Base-by-base conservation (phyloP, 2,113 vertebrate genomes). In the Ptyas mucosa region DNA sequence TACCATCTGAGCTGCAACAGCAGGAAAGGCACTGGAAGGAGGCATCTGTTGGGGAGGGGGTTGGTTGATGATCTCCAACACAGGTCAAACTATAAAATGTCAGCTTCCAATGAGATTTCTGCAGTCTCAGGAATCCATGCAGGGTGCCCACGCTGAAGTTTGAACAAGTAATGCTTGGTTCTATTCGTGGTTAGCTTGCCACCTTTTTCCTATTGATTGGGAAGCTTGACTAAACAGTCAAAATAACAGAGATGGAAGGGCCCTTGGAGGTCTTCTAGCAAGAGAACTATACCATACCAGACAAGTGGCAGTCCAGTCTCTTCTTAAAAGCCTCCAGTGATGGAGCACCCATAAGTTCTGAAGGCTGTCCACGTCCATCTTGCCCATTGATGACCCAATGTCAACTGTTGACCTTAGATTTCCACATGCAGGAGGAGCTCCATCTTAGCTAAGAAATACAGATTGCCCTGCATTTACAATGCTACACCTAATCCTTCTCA, bases 41-140 rank as follows among this genome's bases (percentile, higher is more conserved):
- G 39, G 64, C 18, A 46, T 34, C 57, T 87, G 49, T 81, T 34
- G 46, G 52, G 5, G 21, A 39, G 46, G 52, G 5, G 21, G 51
- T 55, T 90, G 43, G 20, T 61, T 49, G 49, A 49, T 54, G 90
- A 34, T 12, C 8, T 34, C 58, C 87, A 92, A 15, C 34, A 39
- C 34, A 87, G 51, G 81, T 53, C 89, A 46, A 11, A 1, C 9
- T n/a, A 43, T 90, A 69, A 90, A 88, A 92, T 54, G 88, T 23
- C 29, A 23, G 90, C 55, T 89, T 92, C 75, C 90, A 94, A 81
- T 49, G 55, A 75, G 81, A 26, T 87, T 55, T 64, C 90, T 86
- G 90, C 46, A 24, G 90, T 85, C 69, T 39, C 51, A 75, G 87
- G n/a, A 54, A 24, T 3, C 34, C 8, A 86, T 85, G 20, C 8